Percentiles rank a stretch among this genome's conserved stretches.
These are phyloP conservation scores for Holothuria glaberrima DNA, from an alignment of 35 echinoderm and acorn worm species.

Conservation along the genomic window DNA sequence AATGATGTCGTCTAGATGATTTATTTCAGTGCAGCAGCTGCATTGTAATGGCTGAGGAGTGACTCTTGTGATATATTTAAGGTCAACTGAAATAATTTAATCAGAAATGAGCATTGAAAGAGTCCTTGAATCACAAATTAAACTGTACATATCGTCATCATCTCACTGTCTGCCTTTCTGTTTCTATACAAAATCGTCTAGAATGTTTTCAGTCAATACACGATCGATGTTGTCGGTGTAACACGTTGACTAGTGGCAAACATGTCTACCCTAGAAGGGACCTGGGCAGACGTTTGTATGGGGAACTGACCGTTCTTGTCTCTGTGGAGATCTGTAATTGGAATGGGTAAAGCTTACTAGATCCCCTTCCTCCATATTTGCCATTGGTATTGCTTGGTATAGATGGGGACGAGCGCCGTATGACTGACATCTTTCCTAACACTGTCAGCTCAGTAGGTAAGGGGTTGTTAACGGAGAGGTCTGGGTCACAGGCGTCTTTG, in stretches of 20 bases:
- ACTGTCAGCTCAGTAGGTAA: conserved; percentile 80
- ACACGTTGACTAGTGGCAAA: too few relatives aligned
- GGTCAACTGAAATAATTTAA: too few relatives aligned
- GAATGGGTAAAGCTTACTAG: conserved; percentile 78
- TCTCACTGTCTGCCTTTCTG: not conserved
- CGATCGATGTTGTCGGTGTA: too few relatives aligned
- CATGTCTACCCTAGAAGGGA: conserved; percentile 29
- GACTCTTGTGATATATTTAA: too few relatives aligned
- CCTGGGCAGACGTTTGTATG: conserved; percentile 56
- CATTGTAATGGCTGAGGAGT: too few relatives aligned
- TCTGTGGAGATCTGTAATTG: conserved; percentile 87
- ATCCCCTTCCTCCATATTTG: conserved; percentile 81
- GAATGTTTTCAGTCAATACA: too few relatives aligned
- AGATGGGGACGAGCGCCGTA: conserved; percentile 76
- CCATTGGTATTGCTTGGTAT: conserved; percentile 98
- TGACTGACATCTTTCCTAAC: conserved; percentile 61
- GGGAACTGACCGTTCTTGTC: conserved; percentile 58
- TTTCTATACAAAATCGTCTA: too few relatives aligned
- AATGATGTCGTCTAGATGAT: too few relatives aligned
- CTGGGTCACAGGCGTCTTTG: conserved; percentile 66
- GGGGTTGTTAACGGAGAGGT: conserved; percentile 75
- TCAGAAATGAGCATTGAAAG: too few relatives aligned
- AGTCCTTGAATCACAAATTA: too few relatives aligned
- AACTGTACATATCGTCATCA: too few relatives aligned
- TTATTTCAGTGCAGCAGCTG: too few relatives aligned